These are phyloP conservation scores for Thymelicus acteon DNA, from an alignment of 2,888 invertebrate genomes.

Conservation along the genomic window DNA sequence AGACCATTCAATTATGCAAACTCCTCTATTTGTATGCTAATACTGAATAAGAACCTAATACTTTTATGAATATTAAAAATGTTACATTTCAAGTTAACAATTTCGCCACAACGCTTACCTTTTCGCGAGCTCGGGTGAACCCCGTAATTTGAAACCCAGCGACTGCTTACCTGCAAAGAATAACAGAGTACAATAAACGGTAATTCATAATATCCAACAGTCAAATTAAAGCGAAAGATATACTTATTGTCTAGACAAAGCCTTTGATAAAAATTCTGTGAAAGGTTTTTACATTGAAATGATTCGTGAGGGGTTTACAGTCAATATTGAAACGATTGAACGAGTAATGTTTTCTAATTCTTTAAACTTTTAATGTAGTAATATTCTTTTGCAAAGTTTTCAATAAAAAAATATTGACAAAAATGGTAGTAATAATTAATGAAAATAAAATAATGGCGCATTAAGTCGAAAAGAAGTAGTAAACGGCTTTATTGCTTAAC, in stretches of 20 bases:
- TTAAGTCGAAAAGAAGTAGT: too few relatives aligned
- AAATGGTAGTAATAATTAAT: too few relatives aligned
- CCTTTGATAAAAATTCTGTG: slow-evolving; percentile 17
- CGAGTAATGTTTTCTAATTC: not conserved
- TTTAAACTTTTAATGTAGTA: not conserved
- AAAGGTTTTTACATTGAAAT: slow-evolving; percentile 6
- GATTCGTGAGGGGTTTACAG: not conserved
- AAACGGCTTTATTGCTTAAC: too few relatives aligned
- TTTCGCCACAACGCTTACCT: slow-evolving; percentile 20
- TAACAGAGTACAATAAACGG: slow-evolving; percentile 53
- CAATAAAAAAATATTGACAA: too few relatives aligned
- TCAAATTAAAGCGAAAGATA: slow-evolving; percentile 18
- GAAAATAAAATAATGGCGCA: too few relatives aligned
- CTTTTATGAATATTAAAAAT: slow-evolving; percentile 32
- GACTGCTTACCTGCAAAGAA: slow-evolving; percentile 61
- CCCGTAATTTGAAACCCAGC: slow-evolving; percentile 14
- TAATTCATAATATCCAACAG: slow-evolving; percentile 47
- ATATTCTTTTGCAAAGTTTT: not conserved
- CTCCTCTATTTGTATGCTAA: slow-evolving; percentile 28
- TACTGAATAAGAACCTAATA: slow-evolving; percentile 9
- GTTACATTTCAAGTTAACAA: not conserved
- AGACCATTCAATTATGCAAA: slow-evolving; percentile 34
- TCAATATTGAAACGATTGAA: slow-evolving; percentile 4
- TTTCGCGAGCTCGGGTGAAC: slow-evolving; percentile 4
- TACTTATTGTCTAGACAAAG: not conserved